Base-by-base conservation (phyloP, 2,797 vertebrate species). In the Lutra lutra region DNA sequence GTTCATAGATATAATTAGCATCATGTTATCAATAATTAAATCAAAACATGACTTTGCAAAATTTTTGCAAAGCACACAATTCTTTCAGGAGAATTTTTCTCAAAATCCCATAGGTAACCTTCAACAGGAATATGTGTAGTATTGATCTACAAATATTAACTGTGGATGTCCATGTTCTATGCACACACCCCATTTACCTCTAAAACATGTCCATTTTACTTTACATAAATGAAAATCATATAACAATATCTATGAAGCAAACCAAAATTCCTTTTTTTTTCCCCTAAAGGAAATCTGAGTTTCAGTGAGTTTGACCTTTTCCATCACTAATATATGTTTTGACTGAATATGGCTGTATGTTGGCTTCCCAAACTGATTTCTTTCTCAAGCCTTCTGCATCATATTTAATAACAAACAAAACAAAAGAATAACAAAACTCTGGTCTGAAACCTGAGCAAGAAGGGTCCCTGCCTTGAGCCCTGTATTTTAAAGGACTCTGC, bases 81-180 rank as follows among this genome's bases (percentile, higher is more conserved):
- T 98, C 97, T 98, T 98, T 98, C 97, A 96, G 78, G 87, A 97
- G 93, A 98, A 98, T 95, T 98, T 98, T 98, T 98, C 97, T 98
- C 4, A 13, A 97, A 94, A 96, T 98, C 51, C 48, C 79, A 92
- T 87, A 98, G 89, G 83, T 97, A 92, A 89, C 96, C 96, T 94
- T 91, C 97, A 97, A 98, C 95, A 94, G 97, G 88, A 64, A 98
- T 92, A 96, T 93, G 94, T 97, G 29, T 92, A 72, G 56, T 97
- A 95, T 95, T 78, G 93, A 97, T 97, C 58, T 96, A 97, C 95
- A 98, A 97, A 98, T 92, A 97, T 92, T 98, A 97, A 98, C 84
- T 97, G 82, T 97, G 97, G 97, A 98, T 98, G 77, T 97, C 86
- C 95, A 72, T 58, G 51, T 94, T 92, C 48, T 86, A 8, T n/a